Percentiles rank a stretch among this genome's conserved stretches.
phyloP scores from a whole-genome alignment of 2,113 vertebrate species.

The Perca schrenkii region DNA sequence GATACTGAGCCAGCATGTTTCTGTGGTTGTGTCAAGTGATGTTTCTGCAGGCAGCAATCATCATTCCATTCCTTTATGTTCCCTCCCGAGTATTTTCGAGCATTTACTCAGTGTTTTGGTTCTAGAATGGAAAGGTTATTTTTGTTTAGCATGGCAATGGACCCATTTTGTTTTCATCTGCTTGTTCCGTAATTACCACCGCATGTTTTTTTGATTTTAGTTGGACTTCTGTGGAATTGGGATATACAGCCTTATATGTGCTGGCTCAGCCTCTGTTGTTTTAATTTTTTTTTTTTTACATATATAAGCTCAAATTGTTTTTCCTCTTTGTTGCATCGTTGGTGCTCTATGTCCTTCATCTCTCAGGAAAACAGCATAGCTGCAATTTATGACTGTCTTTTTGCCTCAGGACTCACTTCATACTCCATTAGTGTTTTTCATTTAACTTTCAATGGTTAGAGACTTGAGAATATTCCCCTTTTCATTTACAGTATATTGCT shows the following conservation, averaged over 20 bases:
- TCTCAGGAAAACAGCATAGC: neutral
- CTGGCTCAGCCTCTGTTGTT: neutral
- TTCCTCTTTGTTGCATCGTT: neutral
- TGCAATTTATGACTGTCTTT: constrained; percentile 7
- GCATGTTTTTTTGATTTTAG: neutral
- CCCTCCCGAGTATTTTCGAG: neutral
- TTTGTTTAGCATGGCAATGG: constrained; percentile 41
- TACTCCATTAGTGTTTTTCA: constrained; percentile 17
- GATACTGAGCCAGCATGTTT: constrained; percentile 64
- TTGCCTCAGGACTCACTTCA: neutral
- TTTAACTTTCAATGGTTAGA: constrained; percentile 33
- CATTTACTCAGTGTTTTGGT: constrained; percentile 4
- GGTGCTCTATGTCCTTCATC: neutral
- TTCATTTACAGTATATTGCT: neutral
- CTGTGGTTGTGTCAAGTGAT: constrained; percentile 37
- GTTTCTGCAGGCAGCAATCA: constrained; percentile 31
- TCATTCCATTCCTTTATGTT: constrained; percentile 19
- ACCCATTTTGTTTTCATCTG: constrained; percentile 27
- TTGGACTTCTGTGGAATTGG: neutral
- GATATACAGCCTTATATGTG: neutral
- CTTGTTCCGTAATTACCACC: neutral
- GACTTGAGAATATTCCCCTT: neutral
- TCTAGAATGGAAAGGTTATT: neutral
- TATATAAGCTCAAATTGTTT: neutral
- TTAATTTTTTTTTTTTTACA: constrained; percentile 12